Evolutionary conservation across 2,797 vertebrate genomes (phyloP).

Genomic region (Neoniphon sammara): DNA sequence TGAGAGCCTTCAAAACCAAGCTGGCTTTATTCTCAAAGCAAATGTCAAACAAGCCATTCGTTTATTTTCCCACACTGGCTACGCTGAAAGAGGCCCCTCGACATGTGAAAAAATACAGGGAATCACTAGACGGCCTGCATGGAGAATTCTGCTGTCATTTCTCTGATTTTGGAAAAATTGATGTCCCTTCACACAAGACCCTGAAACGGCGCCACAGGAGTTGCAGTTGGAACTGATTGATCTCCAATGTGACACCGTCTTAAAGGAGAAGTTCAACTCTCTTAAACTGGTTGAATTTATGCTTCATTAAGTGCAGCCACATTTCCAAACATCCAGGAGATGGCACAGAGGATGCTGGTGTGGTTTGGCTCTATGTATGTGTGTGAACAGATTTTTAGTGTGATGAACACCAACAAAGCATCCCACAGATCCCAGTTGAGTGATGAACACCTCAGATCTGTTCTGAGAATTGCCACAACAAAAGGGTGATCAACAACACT

Average conservation of each 20-base stretch:
- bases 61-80: constrained; percentile 49
- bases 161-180: constrained; percentile 54
- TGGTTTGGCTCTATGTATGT: constrained; percentile 47
- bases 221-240: constrained; percentile 40
- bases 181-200: constrained; percentile 52
- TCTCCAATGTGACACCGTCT: constrained; percentile 37
- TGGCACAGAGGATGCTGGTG: constrained; percentile 37
- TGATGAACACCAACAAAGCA: constrained; percentile 48
- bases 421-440: constrained; percentile 42
- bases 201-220: constrained; percentile 37
- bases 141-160: constrained; percentile 47
- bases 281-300: constrained; percentile 44
- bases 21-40: constrained; percentile 52
- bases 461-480: constrained; percentile 49
- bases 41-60: constrained; percentile 42
- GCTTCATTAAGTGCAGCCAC: constrained; percentile 25
- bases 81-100: not conserved
- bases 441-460: constrained; percentile 35
- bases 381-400: constrained; percentile 30
- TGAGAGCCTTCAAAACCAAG: constrained; percentile 53
- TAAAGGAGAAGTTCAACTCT: constrained; percentile 44
- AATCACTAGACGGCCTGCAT: constrained; percentile 49
- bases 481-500: constrained; percentile 28
- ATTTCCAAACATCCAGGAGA: constrained; percentile 30
- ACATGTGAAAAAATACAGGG: constrained; percentile 41